phyloP scores from a whole-genome alignment of 2,113 vertebrate genomes.

The Pyxicephalus adspersus region DNA sequence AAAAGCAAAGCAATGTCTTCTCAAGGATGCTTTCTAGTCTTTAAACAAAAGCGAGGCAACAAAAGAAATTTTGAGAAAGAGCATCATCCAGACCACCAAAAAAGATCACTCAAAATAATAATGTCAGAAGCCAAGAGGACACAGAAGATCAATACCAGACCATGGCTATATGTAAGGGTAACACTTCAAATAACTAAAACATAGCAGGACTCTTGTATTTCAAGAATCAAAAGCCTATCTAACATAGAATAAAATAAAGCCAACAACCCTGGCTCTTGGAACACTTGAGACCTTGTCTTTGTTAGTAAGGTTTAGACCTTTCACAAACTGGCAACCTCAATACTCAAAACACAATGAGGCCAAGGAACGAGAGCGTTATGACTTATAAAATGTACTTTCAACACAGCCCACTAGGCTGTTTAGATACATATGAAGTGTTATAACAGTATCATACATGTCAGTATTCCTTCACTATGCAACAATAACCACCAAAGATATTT shows the following conservation, averaged over 20 bases:
- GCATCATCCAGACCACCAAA: slow-evolving; percentile 22
- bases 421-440: no score
- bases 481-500: no score
- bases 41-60: slow-evolving; percentile 40
- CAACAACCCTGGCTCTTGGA: neutral
- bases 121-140: slow-evolving; percentile 32
- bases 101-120: slow-evolving; percentile 39
- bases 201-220: slow-evolving; percentile 20
- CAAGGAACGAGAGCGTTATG: no score
- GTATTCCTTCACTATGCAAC: no score
- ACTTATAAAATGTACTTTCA: no score
- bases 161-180: neutral
- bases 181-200: slow-evolving; percentile 25
- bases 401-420: no score
- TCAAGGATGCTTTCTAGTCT: slow-evolving; percentile 14
- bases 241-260: slow-evolving; percentile 14
- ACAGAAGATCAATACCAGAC: slow-evolving; percentile 19
- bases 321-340: neutral
- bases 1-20: slow-evolving; percentile 18
- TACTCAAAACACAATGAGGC: no score
- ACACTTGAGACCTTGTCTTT: neutral
- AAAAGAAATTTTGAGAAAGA: slow-evolving; percentile 15
- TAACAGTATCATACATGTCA: no score
- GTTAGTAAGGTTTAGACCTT: neutral
- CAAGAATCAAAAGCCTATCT: slow-evolving; percentile 6